Evolutionary conservation across 2,888 invertebrate species (phyloP), one percentile per base, ranked within the genome.

Genomic region (Drosophila macrospina): DNA sequence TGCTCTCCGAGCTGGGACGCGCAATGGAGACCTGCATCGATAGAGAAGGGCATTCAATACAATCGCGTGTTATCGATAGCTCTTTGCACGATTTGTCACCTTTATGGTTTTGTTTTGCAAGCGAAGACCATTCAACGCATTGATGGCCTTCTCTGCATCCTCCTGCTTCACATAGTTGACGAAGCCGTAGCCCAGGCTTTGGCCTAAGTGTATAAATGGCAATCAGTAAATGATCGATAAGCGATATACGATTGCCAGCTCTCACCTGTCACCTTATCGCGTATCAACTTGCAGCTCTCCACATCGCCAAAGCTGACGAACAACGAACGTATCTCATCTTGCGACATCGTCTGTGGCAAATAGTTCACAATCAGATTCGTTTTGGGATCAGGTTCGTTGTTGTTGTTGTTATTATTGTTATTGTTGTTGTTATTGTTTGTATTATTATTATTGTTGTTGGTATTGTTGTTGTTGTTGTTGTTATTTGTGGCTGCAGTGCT

Each of bases 101-200:
- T 99, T 99, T 91, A 99, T 99, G 66, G 99, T 99, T 95, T 99
- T 99, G 93, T 99, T 99, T 93, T 99, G 99, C 87, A 99, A 95
- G 84, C 99, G 95, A 84, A 99, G 95, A 88, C 99, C 99, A 93
- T 99, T 99, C 89, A 99, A 95, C 67, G 98, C 98, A 93, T 96
- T 96, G 93, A 99, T 99, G 80, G 99, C 99, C 93, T 99, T 99
- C 92, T 98, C 98, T 70, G 99, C 99, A 93, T 99, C 99, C 93
- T 98, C 98, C 73, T 97, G 95, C 90, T 97, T 95, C 92, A 98
- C 97, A 94, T 99, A 99, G 95, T 99, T 99, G 91, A 99, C 99
- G 94, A 99, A 99, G 90, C 99, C 99, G 93, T 99, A 99, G 90
- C 99, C 99, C 92, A 99, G 95, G 93, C 98, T 99, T 94, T 99